Evolutionary conservation across 1,140 invertebrate genomes (phyloP), one percentile per base, ranked within the genome.

Genomic region (Matsumurasca onukii): DNA sequence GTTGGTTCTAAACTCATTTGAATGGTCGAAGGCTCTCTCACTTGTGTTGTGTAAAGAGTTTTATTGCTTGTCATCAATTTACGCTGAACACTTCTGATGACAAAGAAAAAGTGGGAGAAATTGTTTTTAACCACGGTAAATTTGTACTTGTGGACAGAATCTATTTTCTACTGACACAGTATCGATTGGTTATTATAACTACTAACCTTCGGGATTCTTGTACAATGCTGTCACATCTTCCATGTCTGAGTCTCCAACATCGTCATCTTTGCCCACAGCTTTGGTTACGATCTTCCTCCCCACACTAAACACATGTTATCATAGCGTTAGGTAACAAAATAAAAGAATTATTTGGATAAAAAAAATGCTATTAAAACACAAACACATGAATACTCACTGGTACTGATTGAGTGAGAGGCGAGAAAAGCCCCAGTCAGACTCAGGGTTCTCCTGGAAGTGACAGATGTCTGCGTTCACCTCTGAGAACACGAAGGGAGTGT

Each of bases 391-490:
- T 1, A 82, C 82, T 82, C 77, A 89, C 87, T 86, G 85, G 76
- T 86, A 86, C 75, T 87, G 82, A 76, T 88, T 85, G 27, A 84
- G 81, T 49, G 83, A 81, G 75, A 86, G 80, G 72, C 84, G 81
- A 69, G 81, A 80, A 76, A 86, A 89, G 51, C 87, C 86, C 86
- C 86, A 87, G 70, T 86, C 85, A 1, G 85, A 86, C 34, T 82
- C 81, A 59, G 84, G 80, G 75, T 89, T 86, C 74, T 88, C 84
- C 77, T 85, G 84, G 78, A 87, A 89, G 76, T 86, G 85, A 63
- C 90, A 86, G 29, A 89, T 79, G 74, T 93, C 91, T 2, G 91
- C 88, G 77, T 93, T 93, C 2, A 94, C 86, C 79, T 92, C 89
- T 51, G 89, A 85, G 77, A 90, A 90, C 39, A 92, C 85, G 77